These are phyloP conservation scores for Psix sp. DNA, from an alignment of 1,140 invertebrate genomes.

Conservation along the genomic window DNA sequence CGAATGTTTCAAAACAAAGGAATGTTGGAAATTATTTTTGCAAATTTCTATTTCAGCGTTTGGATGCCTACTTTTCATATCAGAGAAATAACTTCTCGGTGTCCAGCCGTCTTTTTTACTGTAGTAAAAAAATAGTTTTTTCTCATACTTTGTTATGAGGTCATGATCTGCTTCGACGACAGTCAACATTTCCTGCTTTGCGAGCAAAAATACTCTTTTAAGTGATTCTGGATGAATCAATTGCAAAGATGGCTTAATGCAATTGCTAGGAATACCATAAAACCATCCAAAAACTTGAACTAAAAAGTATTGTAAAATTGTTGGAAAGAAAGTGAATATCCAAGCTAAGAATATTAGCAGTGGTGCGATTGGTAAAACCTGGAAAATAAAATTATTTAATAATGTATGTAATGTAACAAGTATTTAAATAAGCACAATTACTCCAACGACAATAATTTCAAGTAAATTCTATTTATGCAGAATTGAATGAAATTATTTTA, in stretches of 20 bases:
- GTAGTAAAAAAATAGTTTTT: constrained; percentile 86
- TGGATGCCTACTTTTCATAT: constrained; percentile 80
- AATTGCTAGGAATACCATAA: constrained; percentile 72
- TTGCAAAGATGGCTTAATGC: constrained; percentile 73
- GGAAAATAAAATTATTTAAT: constrained; percentile 50
- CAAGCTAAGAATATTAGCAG: constrained; percentile 79
- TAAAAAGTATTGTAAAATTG: constrained; percentile 74
- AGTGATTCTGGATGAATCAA: constrained; percentile 78
- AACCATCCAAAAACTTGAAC: constrained; percentile 78
- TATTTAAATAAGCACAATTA: not conserved
- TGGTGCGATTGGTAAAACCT: constrained; percentile 75
- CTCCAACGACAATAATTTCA: not conserved
- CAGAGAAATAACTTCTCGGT: constrained; percentile 81
- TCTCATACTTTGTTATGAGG: constrained; percentile 76
- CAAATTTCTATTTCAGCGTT: constrained; percentile 81
- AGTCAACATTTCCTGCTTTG: constrained; percentile 80
- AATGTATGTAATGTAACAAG: too few relatives aligned
- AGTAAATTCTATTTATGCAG: constrained; percentile 7
- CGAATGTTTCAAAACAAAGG: constrained; percentile 84
- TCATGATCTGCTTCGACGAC: constrained; percentile 80
- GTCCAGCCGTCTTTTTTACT: constrained; percentile 86
- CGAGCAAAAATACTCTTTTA: constrained; percentile 79
- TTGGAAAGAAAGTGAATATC: constrained; percentile 80
- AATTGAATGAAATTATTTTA: not conserved
- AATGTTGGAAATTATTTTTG: constrained; percentile 82